These are phyloP conservation scores for Sialia sialis DNA, from an alignment of 2,113 vertebrate genomes.

Conservation along the genomic window DNA sequence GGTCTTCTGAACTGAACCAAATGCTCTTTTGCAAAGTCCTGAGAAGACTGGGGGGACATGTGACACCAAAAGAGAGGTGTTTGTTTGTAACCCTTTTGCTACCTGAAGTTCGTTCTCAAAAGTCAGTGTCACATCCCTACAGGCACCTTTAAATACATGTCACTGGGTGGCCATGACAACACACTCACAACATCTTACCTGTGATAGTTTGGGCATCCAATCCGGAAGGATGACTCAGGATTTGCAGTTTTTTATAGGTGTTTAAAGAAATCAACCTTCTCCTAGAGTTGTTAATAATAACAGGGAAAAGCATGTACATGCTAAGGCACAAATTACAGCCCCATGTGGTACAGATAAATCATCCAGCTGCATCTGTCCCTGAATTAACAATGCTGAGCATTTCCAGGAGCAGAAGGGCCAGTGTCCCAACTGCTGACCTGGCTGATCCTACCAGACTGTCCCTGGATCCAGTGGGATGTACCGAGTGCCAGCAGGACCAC, in stretches of 20 bases:
- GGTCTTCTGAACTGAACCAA: neutral
- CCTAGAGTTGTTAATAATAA: neutral
- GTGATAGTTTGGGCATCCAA: neutral
- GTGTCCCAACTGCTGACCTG: neutral
- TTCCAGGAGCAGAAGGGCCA: neutral
- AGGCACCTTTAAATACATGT: neutral
- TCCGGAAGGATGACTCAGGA: neutral
- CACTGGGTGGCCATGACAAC: neutral
- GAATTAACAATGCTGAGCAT: neutral
- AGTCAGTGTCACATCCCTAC: neutral
- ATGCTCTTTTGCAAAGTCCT: neutral
- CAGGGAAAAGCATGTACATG: neutral
- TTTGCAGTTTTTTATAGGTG: neutral
- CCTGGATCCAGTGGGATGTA: neutral
- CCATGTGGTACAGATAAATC: neutral
- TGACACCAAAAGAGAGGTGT: neutral
- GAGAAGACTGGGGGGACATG: neutral
- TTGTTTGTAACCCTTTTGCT: neutral
- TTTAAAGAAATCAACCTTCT: neutral
- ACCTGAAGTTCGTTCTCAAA: neutral
- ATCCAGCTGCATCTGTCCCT: neutral
- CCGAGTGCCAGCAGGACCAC: neutral
- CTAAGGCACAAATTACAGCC: neutral
- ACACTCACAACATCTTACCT: neutral
- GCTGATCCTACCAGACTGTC: neutral